Percentiles rank a stretch among this genome's conserved stretches.
These are phyloP conservation scores for Zoroaster sp. DNA, from an alignment of 53 echinoderm and acorn worm species.

Conservation along the genomic window DNA sequence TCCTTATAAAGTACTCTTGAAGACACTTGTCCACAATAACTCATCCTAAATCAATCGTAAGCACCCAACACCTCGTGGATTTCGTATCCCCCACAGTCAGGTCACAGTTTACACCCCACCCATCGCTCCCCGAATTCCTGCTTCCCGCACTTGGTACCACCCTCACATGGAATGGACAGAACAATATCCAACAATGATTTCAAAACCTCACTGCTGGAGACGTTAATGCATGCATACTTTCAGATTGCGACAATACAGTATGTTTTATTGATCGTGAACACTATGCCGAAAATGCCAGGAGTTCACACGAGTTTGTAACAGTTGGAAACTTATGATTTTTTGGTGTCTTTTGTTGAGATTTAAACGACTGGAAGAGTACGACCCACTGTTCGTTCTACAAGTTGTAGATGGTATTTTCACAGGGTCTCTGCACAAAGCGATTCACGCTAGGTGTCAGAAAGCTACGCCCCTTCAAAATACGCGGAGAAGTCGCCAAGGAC, in stretches of 20 bases:
- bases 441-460: slow-evolving; percentile 8
- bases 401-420: not conserved
- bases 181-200: not conserved
- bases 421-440: slow-evolving; percentile 4
- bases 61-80: no score
- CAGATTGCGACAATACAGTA: not conserved
- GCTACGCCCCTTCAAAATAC: not conserved
- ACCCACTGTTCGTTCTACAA: not conserved
- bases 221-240: not conserved
- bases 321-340: slow-evolving; percentile 6
- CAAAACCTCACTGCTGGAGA: not conserved
- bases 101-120: slow-evolving; percentile 5
- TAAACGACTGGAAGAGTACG: not conserved
- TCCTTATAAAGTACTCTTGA: no score
- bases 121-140: not conserved
- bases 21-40: no score
- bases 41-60: no score
- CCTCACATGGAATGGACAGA: not conserved
- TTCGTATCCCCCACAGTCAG: no score
- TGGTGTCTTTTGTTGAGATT: not conserved
- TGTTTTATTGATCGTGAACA: not conserved
- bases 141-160: not conserved
- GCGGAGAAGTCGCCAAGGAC: not conserved
- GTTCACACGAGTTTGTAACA: slow-evolving; percentile 12
- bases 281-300: not conserved